phyloP scores from a whole-genome alignment of 2,888 invertebrate genomes.

The Sphaeridia pumilis region DNA sequence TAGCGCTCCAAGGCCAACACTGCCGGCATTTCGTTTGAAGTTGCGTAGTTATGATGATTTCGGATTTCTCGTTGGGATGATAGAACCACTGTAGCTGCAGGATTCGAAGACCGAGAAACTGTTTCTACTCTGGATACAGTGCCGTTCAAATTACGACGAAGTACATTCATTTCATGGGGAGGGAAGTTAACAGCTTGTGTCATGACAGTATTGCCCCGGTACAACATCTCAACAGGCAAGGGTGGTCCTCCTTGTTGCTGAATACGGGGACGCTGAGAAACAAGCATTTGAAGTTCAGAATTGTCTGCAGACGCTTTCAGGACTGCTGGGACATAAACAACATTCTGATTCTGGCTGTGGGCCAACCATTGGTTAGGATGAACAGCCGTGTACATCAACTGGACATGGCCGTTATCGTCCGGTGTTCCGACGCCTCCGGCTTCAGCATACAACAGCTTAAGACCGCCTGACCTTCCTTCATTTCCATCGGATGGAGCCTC shows the following conservation, averaged over 20 bases:
- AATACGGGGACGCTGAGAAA: conserved; percentile 11
- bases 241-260: conserved; percentile 1
- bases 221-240: conserved; percentile 17
- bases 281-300: conserved; percentile 17
- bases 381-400: conserved; percentile 26
- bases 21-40: too few species aligned
- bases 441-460: conserved; percentile 28
- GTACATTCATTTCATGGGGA: conserved; percentile 9
- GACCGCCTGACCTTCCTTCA: conserved; percentile 25
- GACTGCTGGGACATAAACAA: conserved; percentile 7
- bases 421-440: conserved; percentile 22
- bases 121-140: neutral
- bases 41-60: conserved; percentile 15
- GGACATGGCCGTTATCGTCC: conserved; percentile 19
- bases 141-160: conserved; percentile 1
- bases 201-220: conserved; percentile 18
- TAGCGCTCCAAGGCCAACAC: too few species aligned
- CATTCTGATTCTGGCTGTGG: conserved; percentile 11
- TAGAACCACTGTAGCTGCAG: neutral
- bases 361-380: conserved; percentile 24
- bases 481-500: conserved; percentile 19
- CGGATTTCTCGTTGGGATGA: conserved; percentile 1
- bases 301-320: conserved; percentile 10
- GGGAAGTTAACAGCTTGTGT: conserved; percentile 2
- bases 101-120: neutral